These are phyloP conservation scores for Myotis yumanensis DNA, from an alignment of 2,113 vertebrate genomes.

Conservation along the genomic window DNA sequence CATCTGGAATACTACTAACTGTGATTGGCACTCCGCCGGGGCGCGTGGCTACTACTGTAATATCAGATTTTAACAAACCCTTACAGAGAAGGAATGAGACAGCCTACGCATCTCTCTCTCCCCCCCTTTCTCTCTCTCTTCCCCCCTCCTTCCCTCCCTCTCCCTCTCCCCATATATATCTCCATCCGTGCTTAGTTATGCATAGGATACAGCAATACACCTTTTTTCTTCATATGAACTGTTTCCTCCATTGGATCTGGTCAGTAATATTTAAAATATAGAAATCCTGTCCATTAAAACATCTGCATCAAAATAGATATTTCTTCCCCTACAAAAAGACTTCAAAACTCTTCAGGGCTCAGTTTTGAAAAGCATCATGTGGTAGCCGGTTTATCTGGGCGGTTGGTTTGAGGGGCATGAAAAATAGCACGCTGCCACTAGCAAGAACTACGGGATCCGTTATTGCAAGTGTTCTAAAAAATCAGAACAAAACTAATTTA, in stretches of 20 bases:
- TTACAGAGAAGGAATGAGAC: slow-evolving; percentile 56
- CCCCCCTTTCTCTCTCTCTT: not conserved
- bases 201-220: slow-evolving; percentile 29
- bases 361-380: slow-evolving; percentile 50
- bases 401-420: not conserved
- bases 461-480: slow-evolving; percentile 87
- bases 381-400: not conserved
- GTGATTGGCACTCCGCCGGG: not conserved
- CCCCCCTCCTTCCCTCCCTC: not conserved
- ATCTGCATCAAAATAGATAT: slow-evolving; percentile 68
- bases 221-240: not conserved
- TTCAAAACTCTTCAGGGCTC: not conserved
- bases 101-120: not conserved
- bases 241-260: not conserved
- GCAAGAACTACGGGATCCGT: slow-evolving; percentile 77
- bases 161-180: not conserved
- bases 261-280: slow-evolving; percentile 58
- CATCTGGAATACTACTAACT: not conserved
- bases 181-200: slow-evolving; percentile 35
- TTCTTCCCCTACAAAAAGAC: slow-evolving; percentile 55
- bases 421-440: slow-evolving; percentile 73
- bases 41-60: not conserved
- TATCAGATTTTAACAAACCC: slow-evolving; percentile 57
- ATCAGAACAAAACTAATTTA: slow-evolving; percentile 93
- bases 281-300: slow-evolving; percentile 59